Base-by-base conservation (phyloP, 2,888 invertebrate genomes). In the Pachydiplax longipennis region DNA sequence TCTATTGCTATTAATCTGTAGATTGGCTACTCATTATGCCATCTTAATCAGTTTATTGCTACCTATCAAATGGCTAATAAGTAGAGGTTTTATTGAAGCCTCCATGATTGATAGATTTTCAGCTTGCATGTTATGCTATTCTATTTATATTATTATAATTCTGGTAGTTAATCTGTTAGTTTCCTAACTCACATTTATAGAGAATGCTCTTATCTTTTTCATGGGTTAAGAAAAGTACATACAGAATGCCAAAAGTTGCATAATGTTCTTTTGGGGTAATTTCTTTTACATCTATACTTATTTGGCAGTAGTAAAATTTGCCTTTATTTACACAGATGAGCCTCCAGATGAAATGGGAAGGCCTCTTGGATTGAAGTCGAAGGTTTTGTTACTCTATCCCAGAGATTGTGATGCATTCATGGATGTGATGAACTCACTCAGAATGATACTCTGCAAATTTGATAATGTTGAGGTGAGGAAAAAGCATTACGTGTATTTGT, bases 361-460 rank as follows among this genome's bases (percentile, higher is more conserved):
- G 65, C 87, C 87, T 22, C 58, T 87, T 35, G 61, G 58, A 10
- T 37, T 61, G 8, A 61, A 61, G 6, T 61, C 65, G 13, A 87
- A 87, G 31, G 65, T 95, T 4, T 92, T 95, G 92, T 92, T 95
- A 92, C 92, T 95, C 93, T 95, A 95, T 93, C 94, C 95, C 91
- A 93, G 95, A 25, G 95, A 95, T 93, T 94, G 94, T 90, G 92
- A 93, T 80, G 92, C 91, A 18, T 94, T 94, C 15, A 93, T 93
- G 93, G 92, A 92, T 10, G 93, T 93, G 22, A 92, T 94, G 80
- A 92, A 90, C 1, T 92, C 93, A 58, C 93, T 95, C 48, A 92
- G 92, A 90, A 91, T 91, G 25, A 53, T 92, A 44, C 91, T 93
- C 31, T 90, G 91, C 40, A 91, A 92, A 31, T 92, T 93, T 0